Conservation (phyloP, 2,797 vertebrate genomes). For the Melanotaenia pygmaea region DNA sequence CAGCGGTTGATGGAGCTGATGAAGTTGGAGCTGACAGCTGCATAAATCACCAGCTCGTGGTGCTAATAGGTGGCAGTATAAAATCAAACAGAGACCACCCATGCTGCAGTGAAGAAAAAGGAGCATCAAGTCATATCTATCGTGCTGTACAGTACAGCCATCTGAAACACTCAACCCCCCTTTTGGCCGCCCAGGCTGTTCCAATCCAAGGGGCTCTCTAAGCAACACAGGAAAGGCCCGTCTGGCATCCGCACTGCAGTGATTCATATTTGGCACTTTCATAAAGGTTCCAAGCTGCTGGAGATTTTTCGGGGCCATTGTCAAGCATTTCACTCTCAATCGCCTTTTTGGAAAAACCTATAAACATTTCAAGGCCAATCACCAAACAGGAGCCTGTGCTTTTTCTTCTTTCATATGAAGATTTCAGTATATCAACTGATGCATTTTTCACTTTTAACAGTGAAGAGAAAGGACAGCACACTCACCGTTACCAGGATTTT, state of each 20-base stretch:
- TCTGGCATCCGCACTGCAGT: constrained; percentile 80
- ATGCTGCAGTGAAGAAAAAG: constrained; percentile 80
- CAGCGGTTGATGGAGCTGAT: constrained; percentile 83
- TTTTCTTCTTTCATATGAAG: constrained; percentile 55
- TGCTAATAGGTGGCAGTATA: constrained; percentile 91
- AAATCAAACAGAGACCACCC: constrained; percentile 92
- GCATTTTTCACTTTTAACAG: constrained; percentile 25
- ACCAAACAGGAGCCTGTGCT: constrained; percentile 61
- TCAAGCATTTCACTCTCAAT: constrained; percentile 62
- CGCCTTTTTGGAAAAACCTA: constrained; percentile 69
- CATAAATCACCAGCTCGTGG: constrained; percentile 92
- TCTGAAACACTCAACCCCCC: constrained; percentile 85
- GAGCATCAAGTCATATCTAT: constrained; percentile 85
- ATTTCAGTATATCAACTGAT: constrained; percentile 25
- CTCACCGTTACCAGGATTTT: constrained; percentile 38
- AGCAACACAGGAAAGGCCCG: constrained; percentile 85
- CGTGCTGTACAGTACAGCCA: constrained; percentile 86
- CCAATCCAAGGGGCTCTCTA: constrained; percentile 73
- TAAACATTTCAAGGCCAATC: constrained; percentile 78
- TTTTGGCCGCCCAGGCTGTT: constrained; percentile 64
- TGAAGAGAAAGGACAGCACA: constrained; percentile 28
- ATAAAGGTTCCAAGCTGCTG: constrained; percentile 80
- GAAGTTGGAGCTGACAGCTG: constrained; percentile 94
- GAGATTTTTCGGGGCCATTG: constrained; percentile 70
- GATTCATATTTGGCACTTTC: constrained; percentile 88